Percentiles rank a stretch among this genome's conserved stretches.
phyloP scores from a whole-genome alignment of 1,140 invertebrate genomes.

The Drosophila athabasca region DNA sequence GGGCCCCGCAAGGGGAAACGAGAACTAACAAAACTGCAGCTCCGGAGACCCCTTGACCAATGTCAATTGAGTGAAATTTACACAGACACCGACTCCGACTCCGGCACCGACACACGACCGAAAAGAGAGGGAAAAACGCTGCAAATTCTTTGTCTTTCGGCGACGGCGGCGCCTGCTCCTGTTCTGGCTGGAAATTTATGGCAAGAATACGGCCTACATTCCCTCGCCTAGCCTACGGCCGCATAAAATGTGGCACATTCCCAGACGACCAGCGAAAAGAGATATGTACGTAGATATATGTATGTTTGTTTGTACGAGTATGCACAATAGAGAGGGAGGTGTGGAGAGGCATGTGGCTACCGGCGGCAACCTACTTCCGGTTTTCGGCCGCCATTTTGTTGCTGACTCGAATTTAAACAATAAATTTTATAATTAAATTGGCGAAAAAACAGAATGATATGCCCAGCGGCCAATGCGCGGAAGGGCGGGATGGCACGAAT shows the following conservation, averaged over 20 bases:
- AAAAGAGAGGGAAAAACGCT: conserved; percentile 40
- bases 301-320: background rate
- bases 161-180: conserved; percentile 37
- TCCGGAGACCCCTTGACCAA: conserved; percentile 31
- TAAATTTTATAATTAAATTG: conserved; percentile 81
- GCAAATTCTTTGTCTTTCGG: conserved; percentile 55
- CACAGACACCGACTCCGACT: conserved; percentile 15
- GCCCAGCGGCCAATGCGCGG: background rate
- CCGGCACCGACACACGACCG: conserved; percentile 26
- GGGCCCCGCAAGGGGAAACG: conserved; percentile 28
- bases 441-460: conserved; percentile 48
- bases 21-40: conserved; percentile 38
- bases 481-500: background rate
- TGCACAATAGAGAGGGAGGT: background rate
- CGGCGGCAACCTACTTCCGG: conserved; percentile 70
- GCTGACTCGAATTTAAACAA: conserved; percentile 67
- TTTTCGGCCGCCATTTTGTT: conserved; percentile 70
- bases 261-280: conserved; percentile 29
- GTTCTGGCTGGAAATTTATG: conserved; percentile 67
- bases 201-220: conserved; percentile 69
- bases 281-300: background rate
- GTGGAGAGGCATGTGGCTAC: conserved; percentile 17
- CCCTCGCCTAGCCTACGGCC: conserved; percentile 31
- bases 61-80: conserved; percentile 80
- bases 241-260: conserved; percentile 78